Conservation (phyloP, 1,140 invertebrate genomes). For the silkworm (Bombyx mori) region DNA sequence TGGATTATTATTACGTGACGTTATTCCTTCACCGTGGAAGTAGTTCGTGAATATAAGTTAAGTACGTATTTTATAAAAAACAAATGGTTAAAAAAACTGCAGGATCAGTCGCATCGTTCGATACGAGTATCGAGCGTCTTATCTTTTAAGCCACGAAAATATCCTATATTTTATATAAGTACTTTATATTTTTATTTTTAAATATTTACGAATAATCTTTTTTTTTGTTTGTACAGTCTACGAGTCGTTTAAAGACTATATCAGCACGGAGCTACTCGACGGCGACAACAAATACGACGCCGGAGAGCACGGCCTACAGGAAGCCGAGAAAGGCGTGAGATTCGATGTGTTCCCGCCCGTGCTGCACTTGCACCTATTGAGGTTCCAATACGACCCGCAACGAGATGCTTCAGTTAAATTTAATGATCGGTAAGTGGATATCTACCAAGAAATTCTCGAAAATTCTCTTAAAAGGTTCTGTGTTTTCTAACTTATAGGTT, state of each 20-base stretch:
- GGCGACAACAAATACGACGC: slow-evolving; percentile 99
- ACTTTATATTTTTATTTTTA: background rate
- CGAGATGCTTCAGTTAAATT: slow-evolving; percentile 97
- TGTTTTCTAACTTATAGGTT: no score
- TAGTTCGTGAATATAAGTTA: no score
- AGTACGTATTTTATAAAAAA: no score
- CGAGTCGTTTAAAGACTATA: slow-evolving; percentile 98
- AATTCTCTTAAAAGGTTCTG: no score
- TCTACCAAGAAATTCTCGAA: no score
- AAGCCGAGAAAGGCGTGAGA: slow-evolving; percentile 98
- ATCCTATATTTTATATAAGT: no score
- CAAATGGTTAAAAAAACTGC: no score
- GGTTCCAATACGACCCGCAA: slow-evolving; percentile 97
- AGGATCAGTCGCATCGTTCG: no score
- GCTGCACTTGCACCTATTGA: slow-evolving; percentile 97
- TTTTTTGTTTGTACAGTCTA: slow-evolving; percentile 76
- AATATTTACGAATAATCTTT: background rate
- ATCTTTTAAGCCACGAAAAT: no score
- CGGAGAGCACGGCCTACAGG: slow-evolving; percentile 95
- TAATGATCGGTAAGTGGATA: slow-evolving; percentile 84
- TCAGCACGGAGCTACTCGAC: slow-evolving; percentile 93
- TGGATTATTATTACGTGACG: no score
- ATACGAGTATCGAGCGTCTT: no score
- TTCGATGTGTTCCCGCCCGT: slow-evolving; percentile 97
- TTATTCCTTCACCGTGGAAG: no score